phyloP scores from a whole-genome alignment of 2,888 invertebrate species.

The Buathra laborator region DNA sequence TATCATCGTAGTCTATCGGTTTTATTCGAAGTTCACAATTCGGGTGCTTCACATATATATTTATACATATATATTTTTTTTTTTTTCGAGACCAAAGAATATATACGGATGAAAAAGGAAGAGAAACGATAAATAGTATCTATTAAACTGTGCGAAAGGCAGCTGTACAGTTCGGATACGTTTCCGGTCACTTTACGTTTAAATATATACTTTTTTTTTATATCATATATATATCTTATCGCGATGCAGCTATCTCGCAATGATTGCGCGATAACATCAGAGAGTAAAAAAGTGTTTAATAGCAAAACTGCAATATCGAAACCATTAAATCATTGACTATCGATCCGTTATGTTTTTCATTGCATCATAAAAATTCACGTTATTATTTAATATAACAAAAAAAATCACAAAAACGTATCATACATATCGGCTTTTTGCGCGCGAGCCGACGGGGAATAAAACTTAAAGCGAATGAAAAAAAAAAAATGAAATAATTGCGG shows the following conservation, averaged over 20 bases:
- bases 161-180: constrained; percentile 15
- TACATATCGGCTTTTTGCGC: constrained; percentile 42
- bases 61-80: constrained; percentile 18
- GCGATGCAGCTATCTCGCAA: neutral
- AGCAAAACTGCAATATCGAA: constrained; percentile 15
- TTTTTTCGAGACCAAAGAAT: constrained; percentile 61
- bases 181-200: constrained; percentile 13
- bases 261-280: neutral
- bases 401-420: neutral
- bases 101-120: constrained; percentile 30
- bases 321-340: constrained; percentile 17
- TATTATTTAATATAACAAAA: constrained; percentile 30
- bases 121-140: constrained; percentile 12
- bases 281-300: constrained; percentile 6
- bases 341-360: constrained; percentile 6
- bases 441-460: constrained; percentile 33
- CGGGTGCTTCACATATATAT: constrained; percentile 51
- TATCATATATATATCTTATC: constrained; percentile 11
- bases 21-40: constrained; percentile 46
- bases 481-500: constrained; percentile 9
- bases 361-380: constrained; percentile 10
- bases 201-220: constrained; percentile 25
- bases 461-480: constrained; percentile 7
- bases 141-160: constrained; percentile 28
- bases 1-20: constrained; percentile 12